A percentile compares a stretch with the other conserved stretches of the same genome.
Evolutionary conservation across 2,113 vertebrate species (phyloP).

Genomic region (Chionis minor): DNA sequence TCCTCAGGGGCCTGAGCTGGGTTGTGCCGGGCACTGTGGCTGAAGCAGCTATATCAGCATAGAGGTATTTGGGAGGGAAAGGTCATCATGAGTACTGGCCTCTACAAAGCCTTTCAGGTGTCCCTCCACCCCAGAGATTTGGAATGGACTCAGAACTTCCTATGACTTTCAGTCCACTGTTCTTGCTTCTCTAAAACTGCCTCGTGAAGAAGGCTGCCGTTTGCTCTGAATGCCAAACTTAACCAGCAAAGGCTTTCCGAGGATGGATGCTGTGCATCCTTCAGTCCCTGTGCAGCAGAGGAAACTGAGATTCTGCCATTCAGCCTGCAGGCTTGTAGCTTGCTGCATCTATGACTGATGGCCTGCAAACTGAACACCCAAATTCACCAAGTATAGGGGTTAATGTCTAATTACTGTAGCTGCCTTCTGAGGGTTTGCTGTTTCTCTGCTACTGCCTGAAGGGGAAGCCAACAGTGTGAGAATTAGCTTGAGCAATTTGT

Average conservation of each 20-base stretch:
- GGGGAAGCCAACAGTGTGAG: neutral
- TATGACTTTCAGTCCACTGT: neutral
- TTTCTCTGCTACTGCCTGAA: neutral
- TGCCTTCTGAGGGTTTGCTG: neutral
- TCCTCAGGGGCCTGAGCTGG: neutral
- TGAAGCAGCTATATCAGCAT: neutral
- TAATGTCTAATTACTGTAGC: neutral
- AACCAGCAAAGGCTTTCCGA: neutral
- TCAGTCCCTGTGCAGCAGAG: neutral
- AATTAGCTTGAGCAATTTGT: slow-evolving; percentile 27
- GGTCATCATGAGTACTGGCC: neutral
- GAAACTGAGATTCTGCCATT: neutral
- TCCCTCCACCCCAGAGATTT: neutral
- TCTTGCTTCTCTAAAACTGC: neutral
- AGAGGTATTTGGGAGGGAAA: neutral
- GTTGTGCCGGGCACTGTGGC: neutral
- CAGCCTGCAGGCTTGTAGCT: neutral
- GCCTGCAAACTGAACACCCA: neutral
- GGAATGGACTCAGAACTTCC: neutral
- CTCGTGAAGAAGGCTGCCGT: neutral
- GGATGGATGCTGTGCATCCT: neutral
- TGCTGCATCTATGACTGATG: neutral
- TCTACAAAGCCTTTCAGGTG: neutral
- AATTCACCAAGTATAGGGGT: neutral
- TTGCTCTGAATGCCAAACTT: neutral